Evolutionary conservation across 2,888 invertebrate genomes (phyloP), one percentile per base, ranked within the genome.

Genomic region (Thumatha senex): DNA sequence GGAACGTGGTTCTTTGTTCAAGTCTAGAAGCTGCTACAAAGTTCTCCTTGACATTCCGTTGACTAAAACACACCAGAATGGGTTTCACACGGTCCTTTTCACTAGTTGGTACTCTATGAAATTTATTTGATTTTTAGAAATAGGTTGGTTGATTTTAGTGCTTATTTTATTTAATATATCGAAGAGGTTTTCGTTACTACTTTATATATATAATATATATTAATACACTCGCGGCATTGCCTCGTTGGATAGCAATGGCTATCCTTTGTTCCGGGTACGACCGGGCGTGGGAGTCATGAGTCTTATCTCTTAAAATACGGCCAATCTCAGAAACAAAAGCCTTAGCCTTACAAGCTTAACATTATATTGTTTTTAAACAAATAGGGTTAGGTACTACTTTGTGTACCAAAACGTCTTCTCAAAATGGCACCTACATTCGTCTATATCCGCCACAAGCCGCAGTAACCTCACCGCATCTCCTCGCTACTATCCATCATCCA

Each of bases 401-500:
- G 18, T 24, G 18, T 24, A 24, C 18, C 18, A 5, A 24, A 5
- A 24, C 18, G 18, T 24, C 18, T 24, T 24, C 2, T 5, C 3
- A 5, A 24, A 5, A 24, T 5, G 18, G 18, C 18, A 24, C 18
- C 5, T 24, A 24, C 18, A 24, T 24, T 76, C 73, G 68, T 75
- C 77, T 72, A 67, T 74, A 76, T 73, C 74, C 74, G 58, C 72
- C 74, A 62, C 76, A 71, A 61, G 57, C 67, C 63, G 53, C 66
- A 66, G 54, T 56, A 60, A 54, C 72, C 59, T 56, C 64, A 67
- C 60, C 72, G 65, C 63, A 64, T 62, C 72, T 51, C 58, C 69
- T 58, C 58, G 54, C 58, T 57, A 66, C 76, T 63, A 84, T 84
- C 80, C 79, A 80, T 84, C 84, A 82, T 76, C 65, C 79, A 71